Evolutionary conservation across 2,888 invertebrate genomes (phyloP).

Genomic region (Eristalis intricaria): DNA sequence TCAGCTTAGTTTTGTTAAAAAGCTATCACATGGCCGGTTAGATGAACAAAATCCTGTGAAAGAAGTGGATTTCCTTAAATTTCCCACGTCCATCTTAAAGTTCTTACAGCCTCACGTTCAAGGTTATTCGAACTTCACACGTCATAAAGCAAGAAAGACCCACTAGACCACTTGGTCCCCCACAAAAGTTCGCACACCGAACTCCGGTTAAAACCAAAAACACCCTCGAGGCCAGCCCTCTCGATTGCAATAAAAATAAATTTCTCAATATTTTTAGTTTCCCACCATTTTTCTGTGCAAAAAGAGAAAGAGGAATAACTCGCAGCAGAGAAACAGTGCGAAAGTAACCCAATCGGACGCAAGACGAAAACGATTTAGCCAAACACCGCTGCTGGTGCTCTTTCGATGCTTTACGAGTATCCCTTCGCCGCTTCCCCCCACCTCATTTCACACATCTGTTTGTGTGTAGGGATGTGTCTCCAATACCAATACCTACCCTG

Average conservation of each 20-base stretch:
- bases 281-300: constrained; percentile 35
- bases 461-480: background rate
- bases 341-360: constrained; percentile 28
- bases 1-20: too few relatives aligned
- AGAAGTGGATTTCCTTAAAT: background rate
- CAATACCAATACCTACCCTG: constrained; percentile 48
- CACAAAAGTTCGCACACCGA: constrained; percentile 5
- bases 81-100: background rate
- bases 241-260: constrained; percentile 67
- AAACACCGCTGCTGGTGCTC: constrained; percentile 42
- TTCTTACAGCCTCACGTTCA: background rate
- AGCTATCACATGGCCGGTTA: too few relatives aligned
- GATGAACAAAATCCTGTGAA: too few relatives aligned
- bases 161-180: background rate
- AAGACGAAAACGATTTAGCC: constrained; percentile 59
- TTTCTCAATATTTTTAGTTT: constrained; percentile 66
- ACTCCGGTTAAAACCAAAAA: constrained; percentile 9
- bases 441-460: constrained; percentile 36
- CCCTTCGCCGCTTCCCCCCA: constrained; percentile 32
- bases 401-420: constrained; percentile 67
- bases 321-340: constrained; percentile 7
- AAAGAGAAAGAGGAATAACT: constrained; percentile 16
- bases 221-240: constrained; percentile 47
- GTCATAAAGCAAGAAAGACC: background rate
- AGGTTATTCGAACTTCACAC: background rate